Evolutionary conservation across 2,113 vertebrate genomes (phyloP), one percentile per base, ranked within the genome.

Genomic region (Proterorhinus semilunaris): DNA sequence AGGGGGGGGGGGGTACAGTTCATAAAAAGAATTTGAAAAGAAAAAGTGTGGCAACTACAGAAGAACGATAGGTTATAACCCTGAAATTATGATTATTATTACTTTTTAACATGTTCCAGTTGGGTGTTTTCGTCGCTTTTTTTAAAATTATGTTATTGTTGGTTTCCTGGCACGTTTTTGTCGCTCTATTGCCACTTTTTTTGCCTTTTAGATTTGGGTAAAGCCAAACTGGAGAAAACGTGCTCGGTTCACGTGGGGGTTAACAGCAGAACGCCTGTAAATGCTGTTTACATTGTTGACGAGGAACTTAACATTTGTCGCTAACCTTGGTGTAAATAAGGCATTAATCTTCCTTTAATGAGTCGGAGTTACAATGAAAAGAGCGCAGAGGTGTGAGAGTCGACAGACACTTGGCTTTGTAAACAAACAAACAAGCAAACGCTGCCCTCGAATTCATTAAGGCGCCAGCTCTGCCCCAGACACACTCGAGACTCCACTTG

Each of bases 291-390:
- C 73, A 69, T 53, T 61, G 15, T 54, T 54, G 52, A 42, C 51
- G 17, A 49, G 54, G 9, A 15, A 47, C 49, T 69, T 68, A 55
- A 68, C 21, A 67, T 13, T 77, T 69, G 52, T 71, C 63, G 53
- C 53, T 45, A 36, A 58, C 51, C 49, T 71, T 6, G n/a, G 15
- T 44, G 68, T 78, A 73, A 85, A 74, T 69, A 75, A 71, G 65
- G 65, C 69, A 69, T 82, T 83, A 68, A 81, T 81, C 76, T 78
- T 55, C 42, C 75, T 84, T 80, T 75, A 82, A 82, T 82, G 59
- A 82, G 62, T 54, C 68, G 7, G 27, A 57, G 46, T 36, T 57
- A 68, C 66, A 71, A 69, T 54, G 57, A 62, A 62, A 65, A 59
- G 62, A 80, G 16, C 63, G 53, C 74, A 70, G 68, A 67, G 51